Conservation (phyloP, 2,888 invertebrate species). For the Leptopilina syphax region DNA sequence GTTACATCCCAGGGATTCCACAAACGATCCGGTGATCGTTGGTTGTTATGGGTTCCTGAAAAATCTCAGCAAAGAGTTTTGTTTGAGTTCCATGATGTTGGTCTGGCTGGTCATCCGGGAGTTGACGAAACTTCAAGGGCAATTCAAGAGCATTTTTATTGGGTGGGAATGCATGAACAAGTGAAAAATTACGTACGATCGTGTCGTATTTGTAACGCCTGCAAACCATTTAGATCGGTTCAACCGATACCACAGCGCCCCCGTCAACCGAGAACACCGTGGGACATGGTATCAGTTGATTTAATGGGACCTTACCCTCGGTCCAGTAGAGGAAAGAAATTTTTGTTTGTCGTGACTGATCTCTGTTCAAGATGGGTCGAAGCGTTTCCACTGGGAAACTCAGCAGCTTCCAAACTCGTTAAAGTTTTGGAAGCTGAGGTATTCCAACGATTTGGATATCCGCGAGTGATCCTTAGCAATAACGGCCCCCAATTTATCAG, state of each 20-base stretch:
- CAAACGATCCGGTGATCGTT: neutral
- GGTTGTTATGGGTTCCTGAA: neutral
- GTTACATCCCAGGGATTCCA: neutral
- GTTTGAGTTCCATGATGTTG: neutral
- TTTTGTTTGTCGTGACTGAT: no score
- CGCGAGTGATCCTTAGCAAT: slow-evolving; percentile 43
- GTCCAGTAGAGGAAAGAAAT: no score
- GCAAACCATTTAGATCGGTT: slow-evolving; percentile 8
- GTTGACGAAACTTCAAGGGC: neutral
- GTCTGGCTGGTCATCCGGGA: slow-evolving; percentile 43
- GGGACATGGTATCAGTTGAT: slow-evolving; percentile 34
- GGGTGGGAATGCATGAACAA: neutral
- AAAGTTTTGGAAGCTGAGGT: slow-evolving; percentile 41
- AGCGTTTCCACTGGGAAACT: slow-evolving; percentile 50
- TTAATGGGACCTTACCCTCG: no score
- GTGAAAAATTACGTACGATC: slow-evolving; percentile 44
- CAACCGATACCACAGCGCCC: slow-evolving; percentile 20
- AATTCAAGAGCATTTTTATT: neutral
- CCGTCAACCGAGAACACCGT: slow-evolving; percentile 35
- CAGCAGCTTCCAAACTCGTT: slow-evolving; percentile 39
- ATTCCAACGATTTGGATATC: slow-evolving; percentile 44
- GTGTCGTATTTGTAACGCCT: slow-evolving; percentile 32
- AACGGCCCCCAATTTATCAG: slow-evolving; percentile 53
- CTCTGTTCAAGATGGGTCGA: slow-evolving; percentile 59
- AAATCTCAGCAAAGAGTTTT: neutral